Percentiles rank a stretch among this genome's conserved stretches.
Conservation (phyloP, 2,113 vertebrate species). For the mouse (Mus musculus) region DNA sequence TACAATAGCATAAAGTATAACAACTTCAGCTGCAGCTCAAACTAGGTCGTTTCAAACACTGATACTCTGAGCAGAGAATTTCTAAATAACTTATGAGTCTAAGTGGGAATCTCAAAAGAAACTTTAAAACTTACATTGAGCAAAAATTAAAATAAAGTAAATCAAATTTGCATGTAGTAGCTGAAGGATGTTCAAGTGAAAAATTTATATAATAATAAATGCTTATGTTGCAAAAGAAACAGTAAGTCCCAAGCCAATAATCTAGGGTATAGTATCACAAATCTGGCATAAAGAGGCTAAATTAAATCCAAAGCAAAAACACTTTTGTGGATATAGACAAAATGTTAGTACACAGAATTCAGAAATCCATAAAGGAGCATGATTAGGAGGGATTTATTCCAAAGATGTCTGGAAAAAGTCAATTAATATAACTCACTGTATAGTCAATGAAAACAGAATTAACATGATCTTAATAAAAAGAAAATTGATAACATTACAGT, state of each 20-base stretch:
- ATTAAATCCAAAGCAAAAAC: not conserved
- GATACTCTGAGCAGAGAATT: not conserved
- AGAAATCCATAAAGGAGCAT: not conserved
- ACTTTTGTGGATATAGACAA: not conserved
- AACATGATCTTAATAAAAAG: not conserved
- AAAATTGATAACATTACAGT: not conserved
- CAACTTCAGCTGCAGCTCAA: not conserved
- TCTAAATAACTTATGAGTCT: slow-evolving; percentile 4
- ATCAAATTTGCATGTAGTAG: not conserved
- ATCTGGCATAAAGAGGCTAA: not conserved
- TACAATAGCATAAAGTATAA: fast-evolving
- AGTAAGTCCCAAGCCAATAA: not conserved
- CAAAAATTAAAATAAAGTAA: slow-evolving; percentile 7
- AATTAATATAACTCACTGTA: not conserved
- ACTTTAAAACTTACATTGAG: not conserved
- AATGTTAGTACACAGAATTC: not conserved
- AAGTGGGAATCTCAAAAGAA: not conserved
- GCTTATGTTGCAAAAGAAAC: not conserved
- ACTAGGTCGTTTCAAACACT: not conserved
- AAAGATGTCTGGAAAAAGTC: not conserved
- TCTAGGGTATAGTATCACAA: not conserved
- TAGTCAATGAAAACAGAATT: not conserved
- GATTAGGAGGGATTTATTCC: not conserved
- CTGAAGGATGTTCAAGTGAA: not conserved
- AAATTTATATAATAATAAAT: not conserved